A percentile compares a stretch with the other conserved stretches of the same genome.
Conservation (phyloP, 1,140 invertebrate species). For the Diorhabda carinulata region DNA sequence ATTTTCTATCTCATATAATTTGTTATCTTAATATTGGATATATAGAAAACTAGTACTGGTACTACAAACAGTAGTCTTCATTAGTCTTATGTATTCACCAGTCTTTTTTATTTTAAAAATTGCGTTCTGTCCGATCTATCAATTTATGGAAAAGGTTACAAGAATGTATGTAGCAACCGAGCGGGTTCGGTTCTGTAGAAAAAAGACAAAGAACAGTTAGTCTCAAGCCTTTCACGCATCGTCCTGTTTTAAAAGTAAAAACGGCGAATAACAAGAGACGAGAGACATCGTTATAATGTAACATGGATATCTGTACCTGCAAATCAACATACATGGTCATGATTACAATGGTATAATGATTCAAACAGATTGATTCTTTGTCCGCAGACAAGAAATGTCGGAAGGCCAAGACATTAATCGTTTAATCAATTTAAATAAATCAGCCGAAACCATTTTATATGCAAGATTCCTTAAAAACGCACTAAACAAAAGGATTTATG, state of each 20-base stretch:
- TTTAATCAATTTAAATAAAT: conserved; percentile 44
- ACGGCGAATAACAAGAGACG: conserved; percentile 24
- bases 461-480: conserved; percentile 35
- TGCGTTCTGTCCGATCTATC: no score
- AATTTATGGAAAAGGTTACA: no score
- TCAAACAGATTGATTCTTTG: conserved; percentile 43
- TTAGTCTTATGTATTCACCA: no score
- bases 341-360: conserved; percentile 43
- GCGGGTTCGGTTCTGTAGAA: background rate
- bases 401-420: conserved; percentile 40
- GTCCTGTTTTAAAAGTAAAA: conserved; percentile 18
- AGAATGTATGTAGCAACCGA: background rate
- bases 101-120: no score
- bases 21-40: no score
- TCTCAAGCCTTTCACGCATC: conserved; percentile 11
- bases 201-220: background rate
- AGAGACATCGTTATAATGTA: conserved; percentile 31
- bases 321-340: conserved; percentile 40
- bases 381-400: conserved; percentile 36
- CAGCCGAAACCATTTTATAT: conserved; percentile 40
- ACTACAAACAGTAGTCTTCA: no score
- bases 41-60: no score
- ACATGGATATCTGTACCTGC: conserved; percentile 37
- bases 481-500: conserved; percentile 36
- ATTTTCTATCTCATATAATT: no score